Conservation (phyloP, 2,888 invertebrate species). For the Eupithecia exiguata region DNA sequence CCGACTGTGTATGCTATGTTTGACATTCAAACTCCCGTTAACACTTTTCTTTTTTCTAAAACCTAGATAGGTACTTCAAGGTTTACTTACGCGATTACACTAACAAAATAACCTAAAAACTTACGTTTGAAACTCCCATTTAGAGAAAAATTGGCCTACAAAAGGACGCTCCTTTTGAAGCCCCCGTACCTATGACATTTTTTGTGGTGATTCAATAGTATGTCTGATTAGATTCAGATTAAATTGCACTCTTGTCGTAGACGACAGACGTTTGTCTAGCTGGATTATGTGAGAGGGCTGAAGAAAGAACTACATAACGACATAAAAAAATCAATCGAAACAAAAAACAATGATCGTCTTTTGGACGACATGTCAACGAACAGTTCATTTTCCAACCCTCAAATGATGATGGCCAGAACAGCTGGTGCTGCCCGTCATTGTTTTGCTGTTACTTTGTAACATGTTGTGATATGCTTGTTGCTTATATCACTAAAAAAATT, state of each 20-base stretch:
- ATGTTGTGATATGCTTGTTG: conserved; percentile 47
- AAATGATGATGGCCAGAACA: conserved; percentile 16
- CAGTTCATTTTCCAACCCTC: neutral
- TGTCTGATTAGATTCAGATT: neutral
- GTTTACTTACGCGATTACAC: neutral
- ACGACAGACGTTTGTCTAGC: neutral
- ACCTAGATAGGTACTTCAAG: neutral
- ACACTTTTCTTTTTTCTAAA: neutral
- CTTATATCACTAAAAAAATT: conserved; percentile 53
- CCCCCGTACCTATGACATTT: too few species aligned
- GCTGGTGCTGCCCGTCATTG: conserved; percentile 26
- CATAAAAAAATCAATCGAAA: neutral
- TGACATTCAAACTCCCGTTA: neutral
- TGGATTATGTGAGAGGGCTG: neutral
- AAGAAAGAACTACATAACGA: neutral
- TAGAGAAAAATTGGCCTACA: neutral
- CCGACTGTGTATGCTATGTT: neutral
- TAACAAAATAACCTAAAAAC: neutral
- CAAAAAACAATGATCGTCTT: neutral
- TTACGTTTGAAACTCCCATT: neutral
- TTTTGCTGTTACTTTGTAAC: conserved; percentile 26
- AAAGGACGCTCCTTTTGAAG: neutral
- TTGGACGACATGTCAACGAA: neutral
- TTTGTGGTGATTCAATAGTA: neutral
- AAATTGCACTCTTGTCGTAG: conserved; percentile 1